Evolutionary conservation across 1,140 invertebrate genomes (phyloP).

Genomic region (Drosophila persimilis): DNA sequence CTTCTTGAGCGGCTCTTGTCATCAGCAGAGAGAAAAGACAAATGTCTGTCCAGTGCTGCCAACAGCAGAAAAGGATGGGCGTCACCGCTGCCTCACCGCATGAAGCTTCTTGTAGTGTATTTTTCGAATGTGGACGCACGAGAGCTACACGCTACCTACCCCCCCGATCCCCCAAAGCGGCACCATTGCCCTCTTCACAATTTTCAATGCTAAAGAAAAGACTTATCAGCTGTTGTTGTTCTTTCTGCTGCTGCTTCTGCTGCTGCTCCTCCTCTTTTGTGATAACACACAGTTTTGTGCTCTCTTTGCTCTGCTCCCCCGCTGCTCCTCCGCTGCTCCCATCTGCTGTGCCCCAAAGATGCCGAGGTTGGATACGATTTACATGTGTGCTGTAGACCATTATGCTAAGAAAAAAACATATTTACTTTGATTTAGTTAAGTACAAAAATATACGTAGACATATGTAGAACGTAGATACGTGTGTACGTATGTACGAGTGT

Average conservation of each 20-base stretch:
- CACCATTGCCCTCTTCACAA: constrained; percentile 7
- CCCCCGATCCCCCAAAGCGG: not conserved
- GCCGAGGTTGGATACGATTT: constrained; percentile 49
- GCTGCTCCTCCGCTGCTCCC: too few relatives aligned
- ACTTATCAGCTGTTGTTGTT: constrained; percentile 49
- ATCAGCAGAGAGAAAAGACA: not conserved
- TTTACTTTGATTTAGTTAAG: too few relatives aligned
- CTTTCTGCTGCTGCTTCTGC: constrained; percentile 5
- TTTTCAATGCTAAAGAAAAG: constrained; percentile 55
- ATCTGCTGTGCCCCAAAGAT: not conserved
- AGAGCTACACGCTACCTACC: constrained; percentile 7
- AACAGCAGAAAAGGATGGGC: constrained; percentile 25
- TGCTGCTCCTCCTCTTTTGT: constrained; percentile 2
- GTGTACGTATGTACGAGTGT: constrained; percentile 1
- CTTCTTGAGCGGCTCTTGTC: too few relatives aligned
- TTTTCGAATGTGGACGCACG: constrained; percentile 17
- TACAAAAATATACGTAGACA: not conserved
- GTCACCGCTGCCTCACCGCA: constrained; percentile 41
- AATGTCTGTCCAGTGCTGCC: not conserved
- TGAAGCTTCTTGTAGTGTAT: constrained; percentile 32
- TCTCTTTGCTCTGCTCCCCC: constrained; percentile 25
- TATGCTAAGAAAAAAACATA: too few relatives aligned
- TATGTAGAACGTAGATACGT: not conserved
- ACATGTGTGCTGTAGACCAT: constrained; percentile 34
- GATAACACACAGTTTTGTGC: constrained; percentile 29